Base-by-base conservation (phyloP, 2,113 vertebrate genomes). In the Riparia riparia region DNA sequence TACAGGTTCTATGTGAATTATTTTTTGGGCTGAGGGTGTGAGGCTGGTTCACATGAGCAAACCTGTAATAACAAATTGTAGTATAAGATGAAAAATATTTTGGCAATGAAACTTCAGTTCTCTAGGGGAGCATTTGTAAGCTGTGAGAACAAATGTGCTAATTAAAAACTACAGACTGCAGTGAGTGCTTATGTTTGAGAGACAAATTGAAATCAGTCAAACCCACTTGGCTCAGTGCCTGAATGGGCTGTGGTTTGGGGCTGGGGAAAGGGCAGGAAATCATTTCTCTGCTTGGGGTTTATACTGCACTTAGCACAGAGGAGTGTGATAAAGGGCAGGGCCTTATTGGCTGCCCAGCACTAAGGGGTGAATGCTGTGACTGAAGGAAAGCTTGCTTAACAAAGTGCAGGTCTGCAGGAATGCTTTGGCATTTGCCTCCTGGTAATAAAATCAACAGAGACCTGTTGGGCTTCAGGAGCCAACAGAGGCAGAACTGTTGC, bases 121-220 rank as follows among this genome's bases (percentile, higher is more conserved):
- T 93, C 76, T 7, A 7, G 72, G 79, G 93, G 20, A 89, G 24
- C 60, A 7, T 90, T 95, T 96, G 53, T 90, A 88, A 89, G 80
- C 90, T 95, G 64, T 80, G 88, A 92, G 93, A 86, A 86, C 64
- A 96, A 95, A 90, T 53, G 56, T 83, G 76, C 68, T 96, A 94
- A 92, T 96, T 94, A 90, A 91, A 88, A 86, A 57, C 74, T 86
- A 74, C 80, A 78, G 74, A 29, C 60, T 86, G 47, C 51, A 83
- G 64, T 73, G 60, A 83, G 76, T 74, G 64, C 82, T 92, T 60
- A 5, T 37, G 29, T 80, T 92, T 87, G 84, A 71, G 84, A 64
- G 88, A 20, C 57, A 83, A 79, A 60, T 6, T 92, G 83, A 68
- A 87, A 77, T 71, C 44, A 12, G 65, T 73, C 41, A 83, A 49